These are phyloP conservation scores for Linnaemya vulpina DNA, from an alignment of 2,888 invertebrate species.

Conservation along the genomic window DNA sequence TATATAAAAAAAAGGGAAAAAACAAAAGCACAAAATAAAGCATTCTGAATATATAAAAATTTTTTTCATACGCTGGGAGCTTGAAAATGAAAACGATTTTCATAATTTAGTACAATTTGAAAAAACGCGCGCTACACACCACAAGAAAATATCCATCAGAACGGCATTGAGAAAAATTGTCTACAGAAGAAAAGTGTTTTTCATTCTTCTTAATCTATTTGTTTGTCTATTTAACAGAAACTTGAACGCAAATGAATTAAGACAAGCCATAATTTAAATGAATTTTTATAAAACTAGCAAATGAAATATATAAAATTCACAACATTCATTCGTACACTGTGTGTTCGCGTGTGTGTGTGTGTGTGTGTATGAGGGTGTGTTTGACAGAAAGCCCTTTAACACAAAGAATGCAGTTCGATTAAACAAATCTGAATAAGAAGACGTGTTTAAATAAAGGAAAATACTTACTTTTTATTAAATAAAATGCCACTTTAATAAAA, in stretches of 20 bases:
- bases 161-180: conserved; percentile 27
- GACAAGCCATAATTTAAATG: background rate
- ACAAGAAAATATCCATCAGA: conserved; percentile 36
- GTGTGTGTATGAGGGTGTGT: too few relatives aligned
- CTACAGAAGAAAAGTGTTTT: conserved; percentile 7
- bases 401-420: background rate
- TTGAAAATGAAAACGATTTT: conserved; percentile 71
- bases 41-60: conserved; percentile 41
- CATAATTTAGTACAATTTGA: conserved; percentile 68
- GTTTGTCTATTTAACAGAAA: conserved; percentile 9
- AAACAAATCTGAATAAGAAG: conserved; percentile 3
- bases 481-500: conserved; percentile 16
- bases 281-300: background rate
- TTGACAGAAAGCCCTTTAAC: background rate
- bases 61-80: conserved; percentile 45
- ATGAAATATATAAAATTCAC: background rate
- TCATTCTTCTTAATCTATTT: background rate
- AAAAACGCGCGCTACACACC: conserved; percentile 70
- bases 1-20: conserved; percentile 53
- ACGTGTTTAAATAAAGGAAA: background rate
- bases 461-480: background rate
- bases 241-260: background rate
- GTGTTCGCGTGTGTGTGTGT: too few relatives aligned
- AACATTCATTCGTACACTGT: background rate
- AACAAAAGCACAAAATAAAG: conserved; percentile 63